Conservation (phyloP, 2,113 vertebrate species). For the Echinops telfairi region DNA sequence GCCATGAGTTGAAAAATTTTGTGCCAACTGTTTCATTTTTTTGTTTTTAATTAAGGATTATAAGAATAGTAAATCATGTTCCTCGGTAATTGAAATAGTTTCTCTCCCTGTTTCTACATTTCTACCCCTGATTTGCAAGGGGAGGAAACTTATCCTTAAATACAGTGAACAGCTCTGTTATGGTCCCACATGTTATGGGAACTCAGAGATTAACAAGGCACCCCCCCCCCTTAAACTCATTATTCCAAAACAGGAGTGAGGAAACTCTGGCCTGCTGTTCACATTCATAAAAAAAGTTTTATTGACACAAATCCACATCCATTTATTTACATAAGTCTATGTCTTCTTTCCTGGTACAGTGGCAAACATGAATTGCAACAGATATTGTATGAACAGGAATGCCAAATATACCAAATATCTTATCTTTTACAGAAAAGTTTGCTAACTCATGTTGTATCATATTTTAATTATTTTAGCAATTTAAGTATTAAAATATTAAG, state of each 20-base stretch:
- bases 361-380: neutral
- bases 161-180: neutral
- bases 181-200: neutral
- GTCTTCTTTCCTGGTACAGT: neutral
- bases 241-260: neutral
- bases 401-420: neutral
- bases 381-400: neutral
- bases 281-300: conserved; percentile 13
- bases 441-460: neutral
- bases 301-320: neutral
- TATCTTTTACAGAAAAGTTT: neutral
- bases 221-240: neutral
- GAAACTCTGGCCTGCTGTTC: neutral
- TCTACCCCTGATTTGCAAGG: neutral
- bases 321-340: neutral
- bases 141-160: neutral
- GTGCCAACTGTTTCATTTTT: no score
- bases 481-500: neutral
- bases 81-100: neutral
- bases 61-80: neutral
- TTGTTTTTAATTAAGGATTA: neutral
- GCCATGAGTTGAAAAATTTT: no score
- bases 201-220: neutral
- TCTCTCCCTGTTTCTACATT: neutral
- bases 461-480: neutral